Evolutionary conservation across 2,113 vertebrate genomes (phyloP).

Genomic region (Apus apus): DNA sequence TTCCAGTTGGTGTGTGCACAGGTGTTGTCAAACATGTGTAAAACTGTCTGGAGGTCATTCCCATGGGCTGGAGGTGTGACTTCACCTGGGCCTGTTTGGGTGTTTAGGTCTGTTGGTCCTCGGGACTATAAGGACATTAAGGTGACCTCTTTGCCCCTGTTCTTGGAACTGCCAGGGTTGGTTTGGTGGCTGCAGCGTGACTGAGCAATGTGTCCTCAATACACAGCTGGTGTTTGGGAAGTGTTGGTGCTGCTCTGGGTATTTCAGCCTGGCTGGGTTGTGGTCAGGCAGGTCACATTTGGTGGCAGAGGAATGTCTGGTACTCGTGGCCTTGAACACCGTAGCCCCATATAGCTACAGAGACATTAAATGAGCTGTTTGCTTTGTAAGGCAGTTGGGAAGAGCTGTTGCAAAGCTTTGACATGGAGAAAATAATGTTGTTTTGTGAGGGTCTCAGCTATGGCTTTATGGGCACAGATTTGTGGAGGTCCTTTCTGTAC

Average conservation of each 20-base stretch:
- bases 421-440: accelerated
- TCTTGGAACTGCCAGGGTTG: neutral
- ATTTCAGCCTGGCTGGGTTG: neutral
- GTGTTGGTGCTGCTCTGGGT: neutral
- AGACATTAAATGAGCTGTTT: neutral
- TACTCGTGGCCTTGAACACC: neutral
- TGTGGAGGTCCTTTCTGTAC: neutral
- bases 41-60: neutral
- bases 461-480: neutral
- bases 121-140: accelerated
- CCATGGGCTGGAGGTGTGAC: neutral
- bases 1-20: neutral
- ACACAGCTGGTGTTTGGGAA: neutral
- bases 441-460: neutral
- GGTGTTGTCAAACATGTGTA: accelerated
- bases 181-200: accelerated
- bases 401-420: neutral
- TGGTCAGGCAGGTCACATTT: neutral
- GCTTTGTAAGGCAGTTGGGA: neutral
- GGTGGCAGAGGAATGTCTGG: neutral
- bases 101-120: neutral
- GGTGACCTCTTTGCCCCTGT: neutral
- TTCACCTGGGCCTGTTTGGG: neutral
- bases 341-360: accelerated
- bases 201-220: accelerated